Evolutionary conservation across 2,797 vertebrate species (phyloP), one percentile per base, ranked within the genome.

Genomic region (Channa striata): DNA sequence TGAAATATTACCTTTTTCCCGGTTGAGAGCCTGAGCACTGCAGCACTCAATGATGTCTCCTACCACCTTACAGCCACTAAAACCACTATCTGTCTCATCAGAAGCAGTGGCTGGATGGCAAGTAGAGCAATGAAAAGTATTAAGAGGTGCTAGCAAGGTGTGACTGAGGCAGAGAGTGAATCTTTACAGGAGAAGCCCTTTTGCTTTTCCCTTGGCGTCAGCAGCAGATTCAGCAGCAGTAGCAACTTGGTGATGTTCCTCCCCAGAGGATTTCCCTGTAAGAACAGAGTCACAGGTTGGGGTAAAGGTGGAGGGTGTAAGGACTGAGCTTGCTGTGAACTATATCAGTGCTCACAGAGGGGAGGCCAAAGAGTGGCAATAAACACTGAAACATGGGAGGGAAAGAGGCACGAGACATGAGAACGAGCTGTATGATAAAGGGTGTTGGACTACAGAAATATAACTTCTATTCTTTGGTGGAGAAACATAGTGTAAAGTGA

Each of bases 41-140:
- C 74, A 72, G 81, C 80, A 68, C 75, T 86, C 63, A 83, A 64
- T 54, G 63, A 59, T 63, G 71, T 86, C 78, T 81, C 58, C 69
- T 66, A 39, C 65, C 40, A 73, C 71, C 76, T 84, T 80, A 80
- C 34, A 78, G 83, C 70, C 74, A 75, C 80, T 82, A 81, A 84
- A 85, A 84, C 68, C 71, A 72, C 84, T 78, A 78, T 89, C 82
- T 78, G 73, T 87, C 78, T 87, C 81, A 89, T 89, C 84, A 91
- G 58, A 86, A 63, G 73, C 66, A 66, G 70, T 79, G 75, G 57
- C 78, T 80, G 81, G 61, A 80, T 86, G 77, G 84, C 79, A 87
- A 86, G 84, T 74, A 59, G 77, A 91, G 79, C 80, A 44, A 80
- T 82, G 77, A 84, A 84, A 88, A 75, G 77, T 82, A 85, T 89